Conservation (phyloP, 1,140 invertebrate genomes). For the Drosophila ananassae region DNA sequence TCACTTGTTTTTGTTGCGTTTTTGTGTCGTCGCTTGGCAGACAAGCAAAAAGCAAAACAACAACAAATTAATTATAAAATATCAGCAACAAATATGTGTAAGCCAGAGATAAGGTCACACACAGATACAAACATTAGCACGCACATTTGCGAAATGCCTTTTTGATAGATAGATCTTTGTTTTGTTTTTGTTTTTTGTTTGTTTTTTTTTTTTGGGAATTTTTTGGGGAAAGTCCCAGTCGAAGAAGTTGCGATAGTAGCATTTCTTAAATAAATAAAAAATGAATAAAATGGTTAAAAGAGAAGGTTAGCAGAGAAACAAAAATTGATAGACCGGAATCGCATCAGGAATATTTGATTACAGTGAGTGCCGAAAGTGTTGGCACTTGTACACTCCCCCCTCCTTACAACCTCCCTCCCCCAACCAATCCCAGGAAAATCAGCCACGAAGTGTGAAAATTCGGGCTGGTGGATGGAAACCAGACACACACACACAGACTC, state of each 20-base stretch:
- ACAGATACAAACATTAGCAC: conserved; percentile 28
- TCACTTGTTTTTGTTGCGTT: conserved; percentile 24
- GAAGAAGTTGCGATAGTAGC: conserved; percentile 16
- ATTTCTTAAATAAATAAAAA: conserved; percentile 13
- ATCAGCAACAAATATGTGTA: conserved; percentile 47
- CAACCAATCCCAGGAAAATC: conserved; percentile 28
- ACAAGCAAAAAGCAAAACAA: conserved; percentile 10
- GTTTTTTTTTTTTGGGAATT: background rate
- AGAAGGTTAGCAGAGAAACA: conserved; percentile 25
- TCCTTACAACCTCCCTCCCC: background rate
- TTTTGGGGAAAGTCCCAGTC: conserved; percentile 31
- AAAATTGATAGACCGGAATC: conserved; percentile 34
- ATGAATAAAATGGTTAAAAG: too few relatives aligned
- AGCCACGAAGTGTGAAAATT: conserved; percentile 52
- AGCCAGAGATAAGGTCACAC: conserved; percentile 46
- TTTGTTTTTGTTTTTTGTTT: background rate
- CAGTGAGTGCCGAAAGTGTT: conserved; percentile 8
- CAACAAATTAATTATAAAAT: conserved; percentile 75
- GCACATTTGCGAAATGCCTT: conserved; percentile 12
- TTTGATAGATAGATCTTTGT: conserved; percentile 34
- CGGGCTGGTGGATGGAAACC: conserved; percentile 13
- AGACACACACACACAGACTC: conserved; percentile 15
- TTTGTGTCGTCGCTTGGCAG: conserved; percentile 4
- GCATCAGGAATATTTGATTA: conserved; percentile 68
- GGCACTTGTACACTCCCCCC: background rate